phyloP scores from a whole-genome alignment of 2,888 invertebrate species.

The Chrysolina oricalcia region DNA sequence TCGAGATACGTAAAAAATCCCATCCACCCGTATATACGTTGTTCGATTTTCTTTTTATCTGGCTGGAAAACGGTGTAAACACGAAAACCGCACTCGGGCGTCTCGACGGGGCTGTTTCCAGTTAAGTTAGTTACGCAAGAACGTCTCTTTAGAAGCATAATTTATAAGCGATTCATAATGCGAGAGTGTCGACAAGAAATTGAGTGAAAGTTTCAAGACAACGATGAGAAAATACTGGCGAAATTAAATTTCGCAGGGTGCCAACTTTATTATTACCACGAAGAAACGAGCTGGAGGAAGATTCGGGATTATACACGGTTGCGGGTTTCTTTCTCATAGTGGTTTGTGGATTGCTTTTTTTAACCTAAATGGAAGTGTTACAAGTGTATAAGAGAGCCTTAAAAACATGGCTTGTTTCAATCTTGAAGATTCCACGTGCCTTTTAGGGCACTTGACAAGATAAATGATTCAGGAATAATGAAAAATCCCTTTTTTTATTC shows the following conservation, averaged over 20 bases:
- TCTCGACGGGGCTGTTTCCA: constrained; percentile 55
- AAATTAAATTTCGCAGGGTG: constrained; percentile 36
- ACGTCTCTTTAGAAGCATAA: constrained; percentile 64
- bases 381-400: too few relatives aligned
- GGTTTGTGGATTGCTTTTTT: too few relatives aligned
- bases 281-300: constrained; percentile 34
- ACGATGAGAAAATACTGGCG: constrained; percentile 33
- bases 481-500: too few relatives aligned
- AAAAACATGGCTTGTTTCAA: too few relatives aligned
- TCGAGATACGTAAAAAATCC: constrained; percentile 21
- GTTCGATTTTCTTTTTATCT: constrained; percentile 40
- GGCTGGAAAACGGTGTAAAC: constrained; percentile 48
- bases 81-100: constrained; percentile 50
- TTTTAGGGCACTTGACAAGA: too few relatives aligned
- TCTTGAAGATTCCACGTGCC: too few relatives aligned
- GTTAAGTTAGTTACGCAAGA: constrained; percentile 57
- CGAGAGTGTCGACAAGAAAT: constrained; percentile 68
- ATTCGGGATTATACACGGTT: constrained; percentile 19
- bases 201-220: constrained; percentile 67
- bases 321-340: too few relatives aligned
- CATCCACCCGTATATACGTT: constrained; percentile 19
- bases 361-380: too few relatives aligned
- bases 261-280: constrained; percentile 37
- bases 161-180: constrained; percentile 71
- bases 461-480: too few relatives aligned